These are phyloP conservation scores for Thereva nobilitata DNA, from an alignment of 2,888 invertebrate genomes.

Conservation along the genomic window DNA sequence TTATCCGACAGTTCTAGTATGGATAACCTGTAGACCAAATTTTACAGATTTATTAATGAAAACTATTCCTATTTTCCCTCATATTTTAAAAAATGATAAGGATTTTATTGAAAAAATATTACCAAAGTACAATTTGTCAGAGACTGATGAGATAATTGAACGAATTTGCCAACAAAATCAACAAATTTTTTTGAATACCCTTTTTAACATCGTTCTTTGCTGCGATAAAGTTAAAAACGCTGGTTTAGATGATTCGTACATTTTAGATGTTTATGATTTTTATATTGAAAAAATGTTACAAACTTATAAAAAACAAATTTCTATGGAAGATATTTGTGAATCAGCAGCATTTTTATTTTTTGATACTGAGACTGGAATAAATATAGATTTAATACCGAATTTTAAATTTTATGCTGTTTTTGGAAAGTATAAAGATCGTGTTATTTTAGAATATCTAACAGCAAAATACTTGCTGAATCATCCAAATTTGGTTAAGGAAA, in stretches of 20 bases:
- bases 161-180: too few species aligned
- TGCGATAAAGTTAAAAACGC: slow-evolving; percentile 3
- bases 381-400: background rate
- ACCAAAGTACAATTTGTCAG: too few species aligned
- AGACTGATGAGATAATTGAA: too few species aligned
- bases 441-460: slow-evolving; percentile 8
- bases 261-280: slow-evolving; percentile 2
- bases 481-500: slow-evolving; percentile 3
- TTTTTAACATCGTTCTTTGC: too few species aligned
- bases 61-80: too few species aligned
- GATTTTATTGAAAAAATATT: too few species aligned
- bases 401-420: background rate
- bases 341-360: slow-evolving; percentile 4
- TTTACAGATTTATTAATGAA: too few species aligned
- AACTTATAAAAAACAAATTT: background rate
- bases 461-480: slow-evolving; percentile 1
- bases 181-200: too few species aligned
- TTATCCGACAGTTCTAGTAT: too few species aligned
- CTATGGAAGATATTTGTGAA: background rate
- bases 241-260: slow-evolving; percentile 2
- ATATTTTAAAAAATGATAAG: too few species aligned
- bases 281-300: background rate
- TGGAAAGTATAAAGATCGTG: slow-evolving; percentile 2
- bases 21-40: too few species aligned
- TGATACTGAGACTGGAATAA: background rate